Conservation (phyloP, 2,888 invertebrate genomes). For the Tricholauxania praeusta region DNA sequence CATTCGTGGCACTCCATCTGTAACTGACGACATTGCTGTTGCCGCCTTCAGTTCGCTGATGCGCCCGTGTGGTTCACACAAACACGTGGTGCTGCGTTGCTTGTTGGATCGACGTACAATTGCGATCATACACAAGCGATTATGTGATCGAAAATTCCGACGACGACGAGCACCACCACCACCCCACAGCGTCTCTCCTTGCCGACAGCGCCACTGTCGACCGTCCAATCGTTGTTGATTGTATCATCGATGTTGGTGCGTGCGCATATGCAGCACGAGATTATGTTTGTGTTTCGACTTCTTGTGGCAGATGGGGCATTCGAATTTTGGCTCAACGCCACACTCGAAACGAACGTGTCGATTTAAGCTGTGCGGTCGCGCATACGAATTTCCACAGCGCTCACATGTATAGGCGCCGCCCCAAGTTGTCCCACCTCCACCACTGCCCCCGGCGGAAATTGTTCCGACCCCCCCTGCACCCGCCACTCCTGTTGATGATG, state of each 20-base stretch:
- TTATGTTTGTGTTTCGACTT: conserved; percentile 70
- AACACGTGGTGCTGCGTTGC: conserved; percentile 5
- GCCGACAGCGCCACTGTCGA: conserved; percentile 39
- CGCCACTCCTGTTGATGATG: conserved; percentile 42
- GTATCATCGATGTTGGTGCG: conserved; percentile 70
- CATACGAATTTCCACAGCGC: conserved; percentile 73
- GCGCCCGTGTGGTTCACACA: too few relatives aligned
- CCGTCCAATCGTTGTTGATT: conserved; percentile 52
- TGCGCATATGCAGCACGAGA: conserved; percentile 69
- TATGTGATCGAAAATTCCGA: conserved; percentile 18
- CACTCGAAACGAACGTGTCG: conserved; percentile 74
- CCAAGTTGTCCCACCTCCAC: conserved; percentile 50
- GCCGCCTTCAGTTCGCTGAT: conserved; percentile 7
- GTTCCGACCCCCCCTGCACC: conserved; percentile 41
- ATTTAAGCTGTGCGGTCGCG: conserved; percentile 71
- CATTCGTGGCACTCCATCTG: conserved; percentile 10
- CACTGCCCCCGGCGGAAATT: conserved; percentile 41
- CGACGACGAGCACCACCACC: conserved; percentile 34
- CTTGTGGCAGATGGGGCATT: conserved; percentile 74
- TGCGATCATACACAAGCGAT: too few relatives aligned
- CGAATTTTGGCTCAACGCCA: conserved; percentile 73
- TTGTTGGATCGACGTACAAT: neutral
- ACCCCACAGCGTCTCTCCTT: conserved; percentile 22
- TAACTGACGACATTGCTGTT: conserved; percentile 29
- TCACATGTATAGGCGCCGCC: conserved; percentile 69